These are phyloP conservation scores for Tupaia tana DNA, from an alignment of 2,113 vertebrate genomes.

Conservation along the genomic window DNA sequence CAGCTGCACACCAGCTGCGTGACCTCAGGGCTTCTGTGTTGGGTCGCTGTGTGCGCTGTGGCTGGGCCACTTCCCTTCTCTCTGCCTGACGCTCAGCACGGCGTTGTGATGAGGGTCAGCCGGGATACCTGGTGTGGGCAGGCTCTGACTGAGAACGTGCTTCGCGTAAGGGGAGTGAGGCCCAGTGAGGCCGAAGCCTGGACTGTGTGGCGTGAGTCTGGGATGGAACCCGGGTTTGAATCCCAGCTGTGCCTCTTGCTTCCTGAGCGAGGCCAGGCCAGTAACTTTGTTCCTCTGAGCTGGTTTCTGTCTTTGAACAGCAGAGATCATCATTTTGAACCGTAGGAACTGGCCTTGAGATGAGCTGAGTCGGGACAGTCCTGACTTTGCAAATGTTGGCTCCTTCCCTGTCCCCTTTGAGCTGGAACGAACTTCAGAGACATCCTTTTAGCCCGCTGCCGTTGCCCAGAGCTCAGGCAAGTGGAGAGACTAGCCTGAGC, in stretches of 20 bases:
- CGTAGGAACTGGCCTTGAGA: not conserved
- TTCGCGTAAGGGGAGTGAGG: not conserved
- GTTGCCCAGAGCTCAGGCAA: not conserved
- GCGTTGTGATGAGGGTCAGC: not conserved
- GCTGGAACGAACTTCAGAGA: not conserved
- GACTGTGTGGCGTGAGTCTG: fast-evolving
- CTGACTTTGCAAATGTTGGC: fast-evolving
- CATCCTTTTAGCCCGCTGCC: not conserved
- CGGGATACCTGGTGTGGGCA: not conserved
- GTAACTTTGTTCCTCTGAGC: not conserved
- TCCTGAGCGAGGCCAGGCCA: not conserved
- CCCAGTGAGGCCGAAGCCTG: not conserved
- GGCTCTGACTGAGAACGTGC: not conserved
- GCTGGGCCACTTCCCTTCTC: not conserved
- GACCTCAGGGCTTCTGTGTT: not conserved
- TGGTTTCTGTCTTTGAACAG: not conserved
- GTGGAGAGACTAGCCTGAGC: not conserved
- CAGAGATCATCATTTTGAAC: not conserved
- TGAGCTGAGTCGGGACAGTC: not conserved
- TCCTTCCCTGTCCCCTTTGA: not conserved
- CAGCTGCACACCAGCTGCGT: fast-evolving
- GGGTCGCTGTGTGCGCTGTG: not conserved
- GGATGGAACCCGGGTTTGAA: not conserved
- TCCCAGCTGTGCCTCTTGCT: not conserved
- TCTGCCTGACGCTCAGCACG: not conserved